Conservation (phyloP, 2,888 invertebrate species). For the Chrysopilus asiliformis region DNA sequence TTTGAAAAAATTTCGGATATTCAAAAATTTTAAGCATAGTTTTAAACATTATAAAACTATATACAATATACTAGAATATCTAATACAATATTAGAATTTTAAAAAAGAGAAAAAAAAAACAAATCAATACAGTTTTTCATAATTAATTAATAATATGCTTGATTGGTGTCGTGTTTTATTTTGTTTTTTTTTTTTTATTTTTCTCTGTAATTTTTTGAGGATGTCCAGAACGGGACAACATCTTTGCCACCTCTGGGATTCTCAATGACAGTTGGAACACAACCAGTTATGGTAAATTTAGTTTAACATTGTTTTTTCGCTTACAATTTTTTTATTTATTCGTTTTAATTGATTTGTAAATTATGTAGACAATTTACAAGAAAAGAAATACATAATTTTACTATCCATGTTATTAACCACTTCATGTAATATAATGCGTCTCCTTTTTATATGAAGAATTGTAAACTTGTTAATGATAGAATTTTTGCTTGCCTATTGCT, state of each 20-base stretch:
- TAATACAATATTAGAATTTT: neutral
- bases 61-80: neutral
- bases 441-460: no score
- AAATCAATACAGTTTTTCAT: neutral
- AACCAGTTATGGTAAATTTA: conserved; percentile 14
- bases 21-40: conserved; percentile 6
- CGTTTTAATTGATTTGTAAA: neutral
- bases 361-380: no score
- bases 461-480: no score
- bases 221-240: conserved; percentile 15
- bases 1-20: neutral
- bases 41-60: neutral
- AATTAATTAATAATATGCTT: neutral
- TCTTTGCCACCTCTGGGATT: conserved; percentile 20
- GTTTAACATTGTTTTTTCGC: conserved; percentile 7
- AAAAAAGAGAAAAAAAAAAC: conserved; percentile 2
- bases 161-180: conserved; percentile 5
- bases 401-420: no score
- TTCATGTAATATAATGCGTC: no score
- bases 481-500: no score
- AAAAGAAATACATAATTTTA: no score
- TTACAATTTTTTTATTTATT: neutral
- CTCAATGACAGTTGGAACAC: conserved; percentile 21
- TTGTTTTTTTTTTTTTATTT: conserved; percentile 22
- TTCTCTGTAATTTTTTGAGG: conserved; percentile 15